Evolutionary conservation across 92 coral and sea anemone species (phyloP).

Genomic region (Siderastrea radians): DNA sequence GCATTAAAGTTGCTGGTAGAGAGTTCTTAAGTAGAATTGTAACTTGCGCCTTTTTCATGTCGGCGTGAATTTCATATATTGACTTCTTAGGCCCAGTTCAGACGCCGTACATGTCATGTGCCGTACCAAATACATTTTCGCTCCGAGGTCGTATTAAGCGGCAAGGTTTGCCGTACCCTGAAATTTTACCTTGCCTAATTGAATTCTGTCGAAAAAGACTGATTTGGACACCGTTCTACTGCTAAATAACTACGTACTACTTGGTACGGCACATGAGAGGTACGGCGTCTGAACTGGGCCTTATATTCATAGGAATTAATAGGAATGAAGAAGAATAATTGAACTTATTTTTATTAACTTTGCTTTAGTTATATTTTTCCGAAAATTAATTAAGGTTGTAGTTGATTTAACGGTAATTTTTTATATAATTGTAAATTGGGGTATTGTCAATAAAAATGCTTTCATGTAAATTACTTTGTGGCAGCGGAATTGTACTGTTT

Average conservation of each 20-base stretch:
- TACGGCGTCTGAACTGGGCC: too few species aligned
- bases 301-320: background rate
- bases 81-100: too few species aligned
- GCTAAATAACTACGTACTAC: too few species aligned
- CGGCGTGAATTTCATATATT: background rate
- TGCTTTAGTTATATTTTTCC: background rate
- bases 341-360: background rate
- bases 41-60: background rate
- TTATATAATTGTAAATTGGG: slow-evolving; percentile 4
- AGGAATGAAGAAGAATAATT: background rate
- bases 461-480: background rate
- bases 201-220: too few species aligned
- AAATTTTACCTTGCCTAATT: too few species aligned
- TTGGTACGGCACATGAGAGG: too few species aligned
- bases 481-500: background rate
- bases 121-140: too few species aligned
- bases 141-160: too few species aligned
- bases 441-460: slow-evolving; percentile 23
- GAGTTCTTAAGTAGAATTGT: background rate
- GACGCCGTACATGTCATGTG: too few species aligned
- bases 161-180: too few species aligned
- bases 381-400: background rate
- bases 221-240: too few species aligned
- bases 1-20: background rate
- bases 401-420: background rate